phyloP scores from a whole-genome alignment of 2,888 invertebrate genomes.

The Drosophila affinis region DNA sequence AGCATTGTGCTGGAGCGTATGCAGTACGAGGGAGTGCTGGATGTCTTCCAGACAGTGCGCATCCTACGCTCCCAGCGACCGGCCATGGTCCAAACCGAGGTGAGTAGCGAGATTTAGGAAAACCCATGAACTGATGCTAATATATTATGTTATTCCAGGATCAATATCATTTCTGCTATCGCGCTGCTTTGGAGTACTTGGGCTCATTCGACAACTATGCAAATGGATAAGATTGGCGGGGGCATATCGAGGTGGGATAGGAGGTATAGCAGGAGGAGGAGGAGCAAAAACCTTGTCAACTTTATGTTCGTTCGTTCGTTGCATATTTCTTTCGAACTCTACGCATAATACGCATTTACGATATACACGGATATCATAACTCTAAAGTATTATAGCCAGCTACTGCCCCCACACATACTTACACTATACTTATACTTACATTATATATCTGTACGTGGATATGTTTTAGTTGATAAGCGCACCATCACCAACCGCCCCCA shows the following conservation, averaged over 20 bases:
- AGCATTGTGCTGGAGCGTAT: constrained; percentile 99
- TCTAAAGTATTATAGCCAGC: constrained; percentile 76
- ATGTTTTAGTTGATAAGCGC: constrained; percentile 48
- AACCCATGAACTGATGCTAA: background rate
- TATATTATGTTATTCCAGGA: constrained; percentile 87
- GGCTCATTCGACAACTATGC: constrained; percentile 98
- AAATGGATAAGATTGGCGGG: constrained; percentile 86
- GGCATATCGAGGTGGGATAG: constrained; percentile 20
- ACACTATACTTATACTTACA: constrained; percentile 17
- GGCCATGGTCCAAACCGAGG: constrained; percentile 99
- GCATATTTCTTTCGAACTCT: constrained; percentile 33
- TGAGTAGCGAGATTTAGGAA: constrained; percentile 81
- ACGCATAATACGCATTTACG: constrained; percentile 76
- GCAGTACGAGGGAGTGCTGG: constrained; percentile 99
- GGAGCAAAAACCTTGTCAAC: constrained; percentile 52
- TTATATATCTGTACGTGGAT: constrained; percentile 31
- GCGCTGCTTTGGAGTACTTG: constrained; percentile 98
- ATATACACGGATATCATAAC: constrained; percentile 67
- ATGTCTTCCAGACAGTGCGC: constrained; percentile 99
- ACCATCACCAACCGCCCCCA: constrained; percentile 1
- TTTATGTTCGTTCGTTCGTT: constrained; percentile 31
- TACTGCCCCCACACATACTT: constrained; percentile 61
- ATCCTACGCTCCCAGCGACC: constrained; percentile 98
- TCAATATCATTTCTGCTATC: constrained; percentile 99
- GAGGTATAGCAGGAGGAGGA: background rate